Evolutionary conservation across 2,888 invertebrate genomes (phyloP), one percentile per base, ranked within the genome.

Genomic region (Thyatira batis): DNA sequence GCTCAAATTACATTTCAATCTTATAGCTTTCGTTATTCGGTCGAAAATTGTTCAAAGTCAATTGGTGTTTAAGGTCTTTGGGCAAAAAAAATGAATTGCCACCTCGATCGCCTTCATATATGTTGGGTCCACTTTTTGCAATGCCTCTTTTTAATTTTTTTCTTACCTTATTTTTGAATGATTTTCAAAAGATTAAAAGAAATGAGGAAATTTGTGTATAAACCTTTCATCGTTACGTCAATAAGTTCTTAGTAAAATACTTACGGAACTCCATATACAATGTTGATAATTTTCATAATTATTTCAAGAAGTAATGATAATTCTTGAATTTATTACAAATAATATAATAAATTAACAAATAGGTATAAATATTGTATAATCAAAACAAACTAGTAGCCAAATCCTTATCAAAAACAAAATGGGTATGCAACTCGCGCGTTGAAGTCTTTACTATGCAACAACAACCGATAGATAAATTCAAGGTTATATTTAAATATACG

Each of bases 71-170:
- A 70, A 6, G 65, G 27, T 70, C 28, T 78, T 83, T 74, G 65
- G 20, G 30, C 21, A 21, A 28, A 49, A 45, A 60, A 45, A 61
- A 71, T 51, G 62, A 68, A 78, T 76, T 85, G 82, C 80, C 85
- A 89, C 87, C 86, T 89, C 80, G 82, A 75, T 89, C 76, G 85
- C 89, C 89, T 89, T 89, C 87, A 85, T 79, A 87, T 88, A 87
- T 84, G 85, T 87, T 73, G 86, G 87, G 85, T 85, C 76, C 70
- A 79, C 62, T 90, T 85, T 89, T 88, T 88, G 85, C 85, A 75
- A 77, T 67, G 71, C 71, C 72, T 80, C 63, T 69, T 80, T 83
- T 84, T 73, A 71, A 76, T 84, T 80, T 75, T 81, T 73, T 77
- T 75, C 81, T 73, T 77, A 72, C 58, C 54, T 69, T 55, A 65